These are phyloP conservation scores for Cecropterus lyciades DNA, from an alignment of 1,140 invertebrate genomes.

Conservation along the genomic window DNA sequence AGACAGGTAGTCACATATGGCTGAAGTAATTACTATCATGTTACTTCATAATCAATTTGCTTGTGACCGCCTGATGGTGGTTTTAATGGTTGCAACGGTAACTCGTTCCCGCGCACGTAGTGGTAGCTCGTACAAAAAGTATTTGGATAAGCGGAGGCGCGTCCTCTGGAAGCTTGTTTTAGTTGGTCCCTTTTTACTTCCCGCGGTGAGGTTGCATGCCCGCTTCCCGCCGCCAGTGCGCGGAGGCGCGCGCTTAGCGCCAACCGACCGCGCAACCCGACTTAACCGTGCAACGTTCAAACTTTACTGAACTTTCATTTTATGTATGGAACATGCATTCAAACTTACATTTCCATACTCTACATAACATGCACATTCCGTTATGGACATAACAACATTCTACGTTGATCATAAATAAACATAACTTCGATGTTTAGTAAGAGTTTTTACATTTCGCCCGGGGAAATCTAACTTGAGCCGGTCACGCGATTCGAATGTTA, in stretches of 20 bases:
- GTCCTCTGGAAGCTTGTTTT: conserved; percentile 65
- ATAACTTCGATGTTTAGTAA: conserved; percentile 3
- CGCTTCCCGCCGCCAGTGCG: conserved; percentile 41
- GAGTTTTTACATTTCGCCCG: conserved; percentile 9
- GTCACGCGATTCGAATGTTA: conserved; percentile 8
- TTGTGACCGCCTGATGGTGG: neutral
- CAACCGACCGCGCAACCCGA: conserved; percentile 38
- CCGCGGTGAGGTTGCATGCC: conserved; percentile 71
- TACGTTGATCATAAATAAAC: neutral
- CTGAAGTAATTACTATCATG: neutral
- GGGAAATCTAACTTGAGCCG: conserved; percentile 4
- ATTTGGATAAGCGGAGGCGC: conserved; percentile 64
- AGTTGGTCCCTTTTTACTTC: conserved; percentile 70
- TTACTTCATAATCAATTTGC: conserved; percentile 3
- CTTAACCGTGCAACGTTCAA: conserved; percentile 22
- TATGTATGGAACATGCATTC: conserved; percentile 16
- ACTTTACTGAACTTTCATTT: conserved; percentile 27
- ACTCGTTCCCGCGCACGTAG: conserved; percentile 20
- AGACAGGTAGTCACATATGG: no score
- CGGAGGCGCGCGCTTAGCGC: conserved; percentile 43
- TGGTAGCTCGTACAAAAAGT: conserved; percentile 44
- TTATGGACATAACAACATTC: neutral
- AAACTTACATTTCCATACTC: conserved; percentile 1
- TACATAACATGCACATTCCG: neutral
- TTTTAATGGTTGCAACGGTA: conserved; percentile 21